Base-by-base conservation (phyloP, 1,140 invertebrate species). In the Anastrepha ludens region DNA sequence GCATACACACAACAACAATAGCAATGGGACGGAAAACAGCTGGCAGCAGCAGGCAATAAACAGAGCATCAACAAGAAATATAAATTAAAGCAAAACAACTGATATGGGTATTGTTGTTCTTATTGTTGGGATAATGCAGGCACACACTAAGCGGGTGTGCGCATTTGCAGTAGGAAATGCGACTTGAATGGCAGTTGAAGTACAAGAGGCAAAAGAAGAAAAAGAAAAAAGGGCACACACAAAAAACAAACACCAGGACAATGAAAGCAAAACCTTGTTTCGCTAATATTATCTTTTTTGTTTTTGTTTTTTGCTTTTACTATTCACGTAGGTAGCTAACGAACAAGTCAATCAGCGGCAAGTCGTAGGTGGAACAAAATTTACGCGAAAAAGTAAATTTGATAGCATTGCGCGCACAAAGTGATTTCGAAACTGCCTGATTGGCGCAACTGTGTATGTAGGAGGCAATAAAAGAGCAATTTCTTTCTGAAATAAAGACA, bases 161-260 rank as follows among this genome's bases (percentile, higher is more conserved):
- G 17, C 64, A 17, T 47, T 55, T 81, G 74, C 74, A 81, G 55
- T 47, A 81, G 74, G 47, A 81, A 81, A 81, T 81, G 74, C 74
- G 47, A 81, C 74, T 81, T 58, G 74, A 81, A 81, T 81, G 47
- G 55, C 47, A 81, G 74, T 81, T 55, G 47, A 58, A 81, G 74
- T 47, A 20, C 74, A 50, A 50, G 20, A 55, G 50, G 50, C 4
- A 55, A 13, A 81, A 50, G 50, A 55, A 55, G 3, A 55, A 55
- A 13, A 81, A 50, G 50, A 55, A 55, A 55, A 55, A 55, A 55
- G 50, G 3, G 11, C 50, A 29, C 29, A 29, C 29, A 29, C 29
- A 29, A 29, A 29, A 29, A 55, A 55, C 50, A 55, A 29, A 55
- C 50, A 55, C 2, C 15, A 62, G 44, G 74, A 55, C 74, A 9